Conservation (phyloP, 2,797 vertebrate species). For the Pseudochirops cupreus region DNA sequence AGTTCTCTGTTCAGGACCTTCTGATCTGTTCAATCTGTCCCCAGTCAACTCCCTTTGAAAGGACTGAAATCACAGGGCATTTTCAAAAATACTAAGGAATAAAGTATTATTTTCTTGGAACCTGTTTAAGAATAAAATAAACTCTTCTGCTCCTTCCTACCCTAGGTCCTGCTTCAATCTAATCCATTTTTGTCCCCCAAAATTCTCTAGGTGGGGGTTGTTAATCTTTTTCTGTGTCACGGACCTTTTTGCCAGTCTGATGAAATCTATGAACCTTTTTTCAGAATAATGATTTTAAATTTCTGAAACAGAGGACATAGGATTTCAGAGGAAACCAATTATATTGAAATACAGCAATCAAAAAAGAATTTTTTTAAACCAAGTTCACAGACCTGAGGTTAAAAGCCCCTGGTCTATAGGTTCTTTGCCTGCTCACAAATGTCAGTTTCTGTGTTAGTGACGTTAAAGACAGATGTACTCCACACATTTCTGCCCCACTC, state of each 20-base stretch:
- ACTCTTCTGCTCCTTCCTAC: background rate
- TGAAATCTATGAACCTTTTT: background rate
- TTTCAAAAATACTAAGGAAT: slow-evolving; percentile 5
- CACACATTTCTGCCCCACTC: background rate
- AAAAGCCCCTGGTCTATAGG: slow-evolving; percentile 18
- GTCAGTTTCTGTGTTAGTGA: background rate
- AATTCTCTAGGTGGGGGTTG: background rate
- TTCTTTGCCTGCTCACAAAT: background rate
- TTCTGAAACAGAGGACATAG: background rate
- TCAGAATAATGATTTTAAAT: background rate
- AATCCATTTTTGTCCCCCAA: background rate
- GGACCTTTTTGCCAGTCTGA: background rate
- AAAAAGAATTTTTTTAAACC: background rate
- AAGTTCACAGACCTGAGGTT: background rate
- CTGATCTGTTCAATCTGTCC: slow-evolving; percentile 12
- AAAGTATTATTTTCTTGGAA: background rate
- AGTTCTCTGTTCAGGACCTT: background rate
- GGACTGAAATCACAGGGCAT: slow-evolving; percentile 18
- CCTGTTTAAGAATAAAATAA: background rate
- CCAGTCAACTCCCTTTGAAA: slow-evolving; percentile 14
- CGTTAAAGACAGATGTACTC: background rate
- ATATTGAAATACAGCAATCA: background rate
- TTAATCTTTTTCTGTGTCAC: background rate
- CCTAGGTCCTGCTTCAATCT: background rate
- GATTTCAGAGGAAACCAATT: background rate